Evolutionary conservation across 1,140 invertebrate genomes (phyloP), one percentile per base, ranked within the genome.

Genomic region (Melitaea cinxia): DNA sequence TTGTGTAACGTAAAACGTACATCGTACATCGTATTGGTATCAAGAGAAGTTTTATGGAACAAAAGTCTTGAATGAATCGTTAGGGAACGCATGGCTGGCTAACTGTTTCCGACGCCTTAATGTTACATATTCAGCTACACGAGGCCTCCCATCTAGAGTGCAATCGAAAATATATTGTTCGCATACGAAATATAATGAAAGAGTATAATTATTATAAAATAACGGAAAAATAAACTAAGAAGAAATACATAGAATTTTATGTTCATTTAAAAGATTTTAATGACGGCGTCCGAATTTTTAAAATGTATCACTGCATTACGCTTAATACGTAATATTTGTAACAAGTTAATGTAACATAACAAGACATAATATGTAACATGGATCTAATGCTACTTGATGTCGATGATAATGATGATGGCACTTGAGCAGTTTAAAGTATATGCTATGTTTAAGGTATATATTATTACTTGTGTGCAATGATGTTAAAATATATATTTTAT

Each of bases 11-110:
- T 23, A 58, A 47, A 24, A 47, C 24, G 10, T 39, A n/a, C 47
- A 39, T 47, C 15, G 30, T 15, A 47, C 23, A 2, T 37, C 4
- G 47, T 30, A 58, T 58, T 47, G 55, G 30, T 45, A 58, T 47
- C 50, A 42, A 23, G 23, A 63, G 60, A 37, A 53, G 57, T 64
- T 56, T 28, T 64, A 64, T 45, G 53, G 52, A 45, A 77, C 71
- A 71, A 68, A 75, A 74, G 54, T 63, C 68, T 75, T 85, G 80
- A 82, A 83, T 82, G 78, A 76, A 65, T 82, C 80, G 78, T 85
- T 82, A 85, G 73, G 77, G 74, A 70, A 72, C 68, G 66, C 70
- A 72, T 53, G 61, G 53, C 69, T 75, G 61, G 53, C 68, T 75
- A 72, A 85, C 74, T 68, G 73, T 68, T 77, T 77, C 74, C 74